Base-by-base conservation (phyloP, 2,797 vertebrate species). In the Etheostoma perlongum region DNA sequence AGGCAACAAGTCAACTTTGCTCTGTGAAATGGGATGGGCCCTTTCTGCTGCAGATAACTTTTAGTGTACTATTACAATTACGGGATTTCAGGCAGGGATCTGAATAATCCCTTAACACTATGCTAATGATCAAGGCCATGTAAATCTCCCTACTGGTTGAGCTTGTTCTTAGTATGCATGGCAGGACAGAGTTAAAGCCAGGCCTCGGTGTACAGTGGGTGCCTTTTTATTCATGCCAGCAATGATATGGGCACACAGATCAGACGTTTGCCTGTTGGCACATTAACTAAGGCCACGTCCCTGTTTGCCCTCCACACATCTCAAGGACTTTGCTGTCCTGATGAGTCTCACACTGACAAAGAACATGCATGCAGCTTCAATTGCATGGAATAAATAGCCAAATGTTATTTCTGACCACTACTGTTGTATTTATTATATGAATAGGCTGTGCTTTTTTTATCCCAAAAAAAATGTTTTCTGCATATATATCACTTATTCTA, bases 21-120 rank as follows among this genome's bases (percentile, higher is more conserved):
- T 75, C 36, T 63, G 53, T 83, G 76, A 84, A 87, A 90, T 72
- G 42, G 76, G 72, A 67, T 69, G 81, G 72, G 78, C 67, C 78
- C 88, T 88, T 74, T 60, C 47, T 54, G 72, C 81, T 72, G 64
- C 63, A 72, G 85, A 91, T 79, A 78, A 76, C 66, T 84, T 90
- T 91, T 88, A 82, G 89, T 90, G 79, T 90, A 92, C 92, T 93
- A 85, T 95, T 93, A 93, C 93, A 93, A 94, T 94, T 91, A 94
- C 88, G 87, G 92, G 91, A 94, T 95, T 94, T 86, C 72, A 76
- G 84, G 75, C 85, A 87, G 77, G 76, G 85, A 93, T 94, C 90
- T 86, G 76, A 91, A 88, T 95, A 94, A 95, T 95, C 92, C 91
- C 47, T 79, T 66, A 74, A 86, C 82, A 25, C 83, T 91, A 90